Base-by-base conservation (phyloP, 1,140 invertebrate species). In the Orius insidiosus region DNA sequence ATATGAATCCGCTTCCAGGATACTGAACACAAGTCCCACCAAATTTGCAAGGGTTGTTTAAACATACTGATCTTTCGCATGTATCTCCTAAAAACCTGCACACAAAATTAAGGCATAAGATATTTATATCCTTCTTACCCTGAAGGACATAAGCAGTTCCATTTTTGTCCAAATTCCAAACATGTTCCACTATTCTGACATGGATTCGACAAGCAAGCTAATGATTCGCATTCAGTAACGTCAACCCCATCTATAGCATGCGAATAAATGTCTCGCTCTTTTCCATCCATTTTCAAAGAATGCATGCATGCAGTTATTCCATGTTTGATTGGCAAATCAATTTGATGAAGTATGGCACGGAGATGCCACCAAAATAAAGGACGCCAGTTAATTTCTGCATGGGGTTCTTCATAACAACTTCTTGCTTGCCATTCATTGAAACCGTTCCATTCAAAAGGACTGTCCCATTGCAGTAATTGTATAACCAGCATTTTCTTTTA, bases 111-210 rank as follows among this genome's bases (percentile, higher is more conserved):
- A 10, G 11, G n/a, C 32, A 33, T 7, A 33, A 36, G 9, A 36
- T 36, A 9, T 36, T n/a, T 36, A 36, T 3, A 36, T 36, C 3
- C 3, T 3, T 24, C 24, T 58, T 64, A 76, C 76, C 78, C 79
- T 59, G 79, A 72, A 50, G 78, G 69, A 68, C 90, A 87, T 53
- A 70, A 74, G 62, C 83, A 85, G 49, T 66, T 63, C 65, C 76
- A 76, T 50, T 65, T 59, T 44, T 80, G 74, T 37, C 73, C 65
- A 19, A 61, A 55, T 47, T 78, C 72, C 46, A 68, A 69, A 59
- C 86, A 92, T 24, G 76, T 77, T 2, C 76, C 85, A n/a, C 79
- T 81, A 59, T 88, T 52, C n/a, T 71, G 64, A 61, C 87, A 94
- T 0, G 86, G 85, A 61, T 72, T 78, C 0, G 81, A 75, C 18